Percentiles rank a stretch among this genome's conserved stretches.
phyloP scores from a whole-genome alignment of 2,113 vertebrate genomes.

The Jaculus jaculus region DNA sequence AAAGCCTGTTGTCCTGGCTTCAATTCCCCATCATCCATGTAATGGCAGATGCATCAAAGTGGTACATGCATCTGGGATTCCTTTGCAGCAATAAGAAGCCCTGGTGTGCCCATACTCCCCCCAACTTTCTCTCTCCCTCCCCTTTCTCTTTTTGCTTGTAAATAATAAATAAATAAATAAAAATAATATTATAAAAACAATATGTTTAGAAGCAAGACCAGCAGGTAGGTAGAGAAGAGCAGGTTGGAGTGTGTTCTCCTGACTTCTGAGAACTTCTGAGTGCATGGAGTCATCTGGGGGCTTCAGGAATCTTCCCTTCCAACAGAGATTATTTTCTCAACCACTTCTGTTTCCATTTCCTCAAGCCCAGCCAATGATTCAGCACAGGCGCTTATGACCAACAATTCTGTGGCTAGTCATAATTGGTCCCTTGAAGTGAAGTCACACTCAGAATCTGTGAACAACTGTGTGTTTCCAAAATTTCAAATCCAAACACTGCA shows the following conservation, averaged over 20 bases:
- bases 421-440: background rate
- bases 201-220: background rate
- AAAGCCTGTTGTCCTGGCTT: too few relatives aligned
- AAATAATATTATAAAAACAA: too few relatives aligned
- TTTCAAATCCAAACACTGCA: background rate
- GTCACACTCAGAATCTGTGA: background rate
- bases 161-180: too few relatives aligned
- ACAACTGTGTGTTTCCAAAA: background rate
- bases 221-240: background rate
- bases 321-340: background rate
- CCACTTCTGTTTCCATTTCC: background rate
- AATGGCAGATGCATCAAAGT: too few relatives aligned
- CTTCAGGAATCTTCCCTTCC: background rate
- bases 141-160: too few relatives aligned
- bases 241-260: too few relatives aligned
- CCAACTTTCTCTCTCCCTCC: too few relatives aligned
- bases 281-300: background rate
- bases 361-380: background rate
- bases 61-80: too few relatives aligned
- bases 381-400: accelerated
- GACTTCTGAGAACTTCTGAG: too few relatives aligned
- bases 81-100: too few relatives aligned
- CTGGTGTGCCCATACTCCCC: too few relatives aligned
- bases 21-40: too few relatives aligned
- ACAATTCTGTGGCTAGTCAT: background rate